Base-by-base conservation (phyloP, 2,113 vertebrate species). In the Sciurus niger region DNA sequence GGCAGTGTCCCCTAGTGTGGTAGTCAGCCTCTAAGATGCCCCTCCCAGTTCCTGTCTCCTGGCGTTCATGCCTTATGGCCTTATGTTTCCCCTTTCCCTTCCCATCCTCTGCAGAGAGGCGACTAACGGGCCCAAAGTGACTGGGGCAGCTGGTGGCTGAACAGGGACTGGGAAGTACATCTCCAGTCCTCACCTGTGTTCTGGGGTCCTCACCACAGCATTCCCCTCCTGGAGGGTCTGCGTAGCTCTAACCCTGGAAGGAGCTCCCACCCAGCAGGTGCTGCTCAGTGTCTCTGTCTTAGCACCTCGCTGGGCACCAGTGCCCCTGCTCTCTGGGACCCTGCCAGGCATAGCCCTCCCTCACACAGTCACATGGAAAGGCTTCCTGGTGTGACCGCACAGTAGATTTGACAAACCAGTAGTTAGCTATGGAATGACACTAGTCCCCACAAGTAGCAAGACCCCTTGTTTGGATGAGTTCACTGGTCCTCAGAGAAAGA, bases 351-450 rank as follows among this genome's bases (percentile, higher is more conserved):
- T 48, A 34, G 30, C 65, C 25, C 74, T 85, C 4, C 25, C 28
- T 43, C 0, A 1, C 51, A 32, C 5, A 40, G 88, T 68, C 82
- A 30, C 5, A 12, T 67, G 8, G 10, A 37, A 83, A 93, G 86
- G 16, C 58, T 43, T 83, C 83, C 2, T 0, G 4, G 11, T 22
- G 25, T 46, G 34, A 5, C 48, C 48, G 2, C 0, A 1, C 37
- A 51, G 11, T 14, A 53, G 84, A 55, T 55, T 43, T 32, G 73
- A 51, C 80, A 55, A 14, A 18, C 72, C 1, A 25, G 25, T 20
- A 2, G 5, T 60, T 67, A 48, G 34, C 1, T 46, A 48, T 6
- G 53, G 37, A 22, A 67, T 17, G 12, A 65, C 6, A 89, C 32
- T 5, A 68, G 28, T 18, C 16, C 55, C 25, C 0, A 46, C 8